Base-by-base conservation (phyloP, 2,888 invertebrate species). In the Mesodorylaimus sp. region DNA sequence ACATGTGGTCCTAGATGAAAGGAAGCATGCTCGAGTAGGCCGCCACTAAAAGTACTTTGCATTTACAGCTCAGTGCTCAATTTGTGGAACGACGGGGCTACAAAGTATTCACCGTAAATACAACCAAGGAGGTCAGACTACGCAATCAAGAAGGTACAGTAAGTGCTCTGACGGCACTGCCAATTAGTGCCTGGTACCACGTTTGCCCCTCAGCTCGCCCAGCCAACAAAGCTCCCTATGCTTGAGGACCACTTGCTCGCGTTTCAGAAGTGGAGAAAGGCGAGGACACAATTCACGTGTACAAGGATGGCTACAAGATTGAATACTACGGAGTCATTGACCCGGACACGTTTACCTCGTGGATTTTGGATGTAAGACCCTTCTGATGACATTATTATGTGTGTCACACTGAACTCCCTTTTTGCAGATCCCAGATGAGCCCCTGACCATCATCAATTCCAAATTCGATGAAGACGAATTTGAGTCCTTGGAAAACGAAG, bases 361-460 rank as follows among this genome's bases (percentile, higher is more conserved):
- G 64, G 64, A 55, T 64, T n/a, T 64, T 64, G 65, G 65, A 64
- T 57, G 63, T 64, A 47, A 38, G 53, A 16, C 36, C 10, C n/a
- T 36, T 36, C n/a, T 36, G 13, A 36, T 13, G 13, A 36, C 10
- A 36, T 36, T 13, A 36, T 36, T n/a, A 16, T n/a, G n/a, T n/a
- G n/a, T n/a, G n/a, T n/a, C n/a, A n/a, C 7, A 13, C 13, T 42
- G 10, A 7, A 13, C 23, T 19, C 19, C 19, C 19, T 7, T n/a
- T 29, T 47, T 59, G 37, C 45, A 64, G 63, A 62, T 64, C 45
- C 64, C 64, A 27, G 64, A 64, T 52, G 64, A 64, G 47, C 64
- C 64, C 32, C 60, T 64, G 29, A 65, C 65, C 21, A 64, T 65
- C 50, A 65, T 64, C 54, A 64, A 65, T 53, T 64, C 65, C 52